These are phyloP conservation scores for Drosophila lacicola DNA, from an alignment of 2,888 invertebrate genomes.

Conservation along the genomic window DNA sequence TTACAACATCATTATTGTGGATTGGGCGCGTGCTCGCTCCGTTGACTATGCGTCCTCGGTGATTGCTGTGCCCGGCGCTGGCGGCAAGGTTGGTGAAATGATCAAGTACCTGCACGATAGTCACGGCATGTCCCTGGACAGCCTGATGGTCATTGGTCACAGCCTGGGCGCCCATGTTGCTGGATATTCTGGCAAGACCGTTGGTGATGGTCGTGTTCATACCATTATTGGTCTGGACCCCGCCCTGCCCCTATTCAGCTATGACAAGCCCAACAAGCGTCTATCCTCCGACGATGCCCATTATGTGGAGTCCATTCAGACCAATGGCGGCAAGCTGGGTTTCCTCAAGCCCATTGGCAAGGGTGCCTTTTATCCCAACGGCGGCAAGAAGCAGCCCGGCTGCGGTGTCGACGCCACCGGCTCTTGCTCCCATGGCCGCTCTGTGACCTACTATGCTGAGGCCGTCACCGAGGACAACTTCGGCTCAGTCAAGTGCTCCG, in stretches of 20 bases:
- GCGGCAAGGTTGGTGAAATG: conserved; percentile 72
- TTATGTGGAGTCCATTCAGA: conserved; percentile 84
- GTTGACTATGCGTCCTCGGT: conserved; percentile 87
- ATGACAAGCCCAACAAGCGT: conserved; percentile 67
- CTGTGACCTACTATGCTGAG: conserved; percentile 85
- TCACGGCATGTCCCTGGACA: conserved; percentile 85
- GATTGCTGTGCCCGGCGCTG: conserved; percentile 80
- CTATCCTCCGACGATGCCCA: conserved; percentile 74
- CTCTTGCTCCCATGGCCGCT: conserved; percentile 85
- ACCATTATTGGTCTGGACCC: conserved; percentile 86
- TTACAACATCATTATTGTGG: conserved; percentile 87
- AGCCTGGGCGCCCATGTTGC: conserved; percentile 88
- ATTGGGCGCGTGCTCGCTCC: conserved; percentile 87
- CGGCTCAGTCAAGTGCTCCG: conserved; percentile 68
- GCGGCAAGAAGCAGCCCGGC: conserved; percentile 86
- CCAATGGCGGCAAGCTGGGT: conserved; percentile 80
- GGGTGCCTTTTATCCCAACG: conserved; percentile 86
- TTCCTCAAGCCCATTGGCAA: conserved; percentile 84
- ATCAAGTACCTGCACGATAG: conserved; percentile 85
- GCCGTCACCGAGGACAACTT: conserved; percentile 82
- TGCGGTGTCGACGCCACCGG: conserved; percentile 84
- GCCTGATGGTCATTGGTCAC: conserved; percentile 86
- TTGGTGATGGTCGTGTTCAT: conserved; percentile 86
- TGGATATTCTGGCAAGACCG: conserved; percentile 87
- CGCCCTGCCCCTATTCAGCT: conserved; percentile 78